Percentiles rank a stretch among this genome's conserved stretches.
These are phyloP conservation scores for Dynastes grantii DNA, from an alignment of 2,888 invertebrate species.

Conservation along the genomic window DNA sequence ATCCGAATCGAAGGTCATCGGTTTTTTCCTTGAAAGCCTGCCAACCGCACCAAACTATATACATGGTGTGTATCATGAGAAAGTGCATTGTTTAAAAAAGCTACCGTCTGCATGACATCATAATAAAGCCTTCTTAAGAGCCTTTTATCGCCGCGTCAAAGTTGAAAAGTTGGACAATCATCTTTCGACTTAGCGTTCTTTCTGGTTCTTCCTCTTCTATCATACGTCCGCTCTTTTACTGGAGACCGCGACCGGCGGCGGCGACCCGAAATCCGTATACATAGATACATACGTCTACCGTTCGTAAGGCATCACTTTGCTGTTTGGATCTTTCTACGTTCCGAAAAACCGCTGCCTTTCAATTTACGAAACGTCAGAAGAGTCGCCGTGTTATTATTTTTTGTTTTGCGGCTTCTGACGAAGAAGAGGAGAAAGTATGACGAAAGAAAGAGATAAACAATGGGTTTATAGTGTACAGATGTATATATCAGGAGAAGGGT, in stretches of 20 bases:
- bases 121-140: conserved; percentile 53
- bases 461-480: not conserved
- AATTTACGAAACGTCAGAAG: conserved; percentile 58
- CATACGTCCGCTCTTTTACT: conserved; percentile 5
- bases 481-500: not conserved
- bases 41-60: not conserved
- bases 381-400: conserved; percentile 55
- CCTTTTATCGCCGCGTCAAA: conserved; percentile 57
- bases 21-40: not conserved
- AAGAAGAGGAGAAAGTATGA: not conserved
- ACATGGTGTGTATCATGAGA: conserved; percentile 44
- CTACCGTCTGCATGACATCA: conserved; percentile 56
- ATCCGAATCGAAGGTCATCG: conserved; percentile 19
- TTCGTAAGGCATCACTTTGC: conserved; percentile 39
- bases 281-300: not conserved
- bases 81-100: conserved; percentile 54
- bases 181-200: conserved; percentile 43
- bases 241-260: conserved; percentile 11
- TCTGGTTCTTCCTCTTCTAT: conserved; percentile 17
- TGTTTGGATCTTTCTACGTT: conserved; percentile 16
- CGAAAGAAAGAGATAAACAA: not conserved
- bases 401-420: conserved; percentile 58
- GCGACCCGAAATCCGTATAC: conserved; percentile 29
- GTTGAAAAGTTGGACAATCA: conserved; percentile 55
- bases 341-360: conserved; percentile 54